Evolutionary conservation across 2,888 invertebrate species (phyloP), one percentile per base, ranked within the genome.

Genomic region (Halocaridina rubra): DNA sequence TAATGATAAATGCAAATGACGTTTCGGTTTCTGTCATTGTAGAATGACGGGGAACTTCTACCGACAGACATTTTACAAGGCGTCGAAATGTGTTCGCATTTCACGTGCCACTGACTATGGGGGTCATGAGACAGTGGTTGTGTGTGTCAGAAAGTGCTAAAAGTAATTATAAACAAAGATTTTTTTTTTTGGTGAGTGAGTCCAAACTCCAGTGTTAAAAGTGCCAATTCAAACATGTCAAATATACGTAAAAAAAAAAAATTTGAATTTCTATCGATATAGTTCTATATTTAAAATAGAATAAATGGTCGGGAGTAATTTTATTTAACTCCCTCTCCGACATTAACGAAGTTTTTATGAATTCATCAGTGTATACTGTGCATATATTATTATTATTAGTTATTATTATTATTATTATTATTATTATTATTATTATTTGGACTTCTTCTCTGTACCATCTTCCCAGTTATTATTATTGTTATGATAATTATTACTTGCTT

Each of bases 161-260:
- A 30, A n/a, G n/a, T n/a, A n/a, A n/a, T n/a, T n/a, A n/a, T n/a
- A n/a, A 69, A 69, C 30, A 69, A 19, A 53, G 53, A 19, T 64
- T 64, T 64, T 46, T 46, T 46, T 46, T 46, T 46, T 46, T 46
- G 8, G 67, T 81, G 75, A 67, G 82, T 72, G 71, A 71, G 82
- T 84, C 82, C 82, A 84, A 72, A 77, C 82, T 84, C 75, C 77
- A 78, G 82, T 84, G 78, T 84, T 78, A 77, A n/a, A 84, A 84
- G 82, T 84, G 82, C 82, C 82, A 84, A 84, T 84, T 78, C 77
- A 84, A 71, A 77, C 78, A 72, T 84, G 61, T 78, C 72, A 72
- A 69, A 84, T 84, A 84, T 84, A 84, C 82, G 82, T 84, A 84
- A 53, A 84, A 71, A 84, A n/a, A n/a, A n/a, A n/a, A n/a, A n/a